Evolutionary conservation across 2,888 invertebrate genomes (phyloP).

Genomic region (Andrena fulva): DNA sequence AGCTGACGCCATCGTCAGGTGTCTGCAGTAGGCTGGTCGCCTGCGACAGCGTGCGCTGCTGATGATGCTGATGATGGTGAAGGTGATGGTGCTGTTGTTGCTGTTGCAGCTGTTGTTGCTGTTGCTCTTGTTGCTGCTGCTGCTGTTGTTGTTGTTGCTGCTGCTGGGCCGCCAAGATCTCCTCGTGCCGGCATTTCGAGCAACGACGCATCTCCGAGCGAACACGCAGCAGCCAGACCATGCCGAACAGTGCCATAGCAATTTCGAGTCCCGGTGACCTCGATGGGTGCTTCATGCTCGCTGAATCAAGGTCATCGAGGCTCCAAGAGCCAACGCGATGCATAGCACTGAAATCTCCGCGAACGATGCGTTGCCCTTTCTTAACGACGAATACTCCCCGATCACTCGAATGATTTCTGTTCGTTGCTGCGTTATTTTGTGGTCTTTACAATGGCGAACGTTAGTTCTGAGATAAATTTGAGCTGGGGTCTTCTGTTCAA

Average conservation of each 20-base stretch:
- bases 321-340: slow-evolving; percentile 80
- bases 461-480: background rate
- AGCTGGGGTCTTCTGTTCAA: background rate
- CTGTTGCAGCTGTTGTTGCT: slow-evolving; percentile 75
- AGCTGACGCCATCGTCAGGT: slow-evolving; percentile 79
- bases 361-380: slow-evolving; percentile 30
- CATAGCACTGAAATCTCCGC: slow-evolving; percentile 72
- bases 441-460: background rate
- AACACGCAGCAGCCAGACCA: slow-evolving; percentile 93
- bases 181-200: slow-evolving; percentile 89
- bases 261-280: slow-evolving; percentile 82
- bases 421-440: background rate
- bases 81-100: slow-evolving; percentile 78
- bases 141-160: slow-evolving; percentile 79
- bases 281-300: slow-evolving; percentile 84
- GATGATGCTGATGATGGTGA: slow-evolving; percentile 72
- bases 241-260: slow-evolving; percentile 94
- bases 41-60: slow-evolving; percentile 76
- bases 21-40: slow-evolving; percentile 71
- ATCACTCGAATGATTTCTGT: background rate
- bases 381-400: slow-evolving; percentile 3
- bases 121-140: slow-evolving; percentile 79
- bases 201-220: slow-evolving; percentile 92
- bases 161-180: slow-evolving; percentile 80
- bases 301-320: slow-evolving; percentile 82